Conservation (phyloP, 2,888 invertebrate genomes). For the Busseola fusca region DNA sequence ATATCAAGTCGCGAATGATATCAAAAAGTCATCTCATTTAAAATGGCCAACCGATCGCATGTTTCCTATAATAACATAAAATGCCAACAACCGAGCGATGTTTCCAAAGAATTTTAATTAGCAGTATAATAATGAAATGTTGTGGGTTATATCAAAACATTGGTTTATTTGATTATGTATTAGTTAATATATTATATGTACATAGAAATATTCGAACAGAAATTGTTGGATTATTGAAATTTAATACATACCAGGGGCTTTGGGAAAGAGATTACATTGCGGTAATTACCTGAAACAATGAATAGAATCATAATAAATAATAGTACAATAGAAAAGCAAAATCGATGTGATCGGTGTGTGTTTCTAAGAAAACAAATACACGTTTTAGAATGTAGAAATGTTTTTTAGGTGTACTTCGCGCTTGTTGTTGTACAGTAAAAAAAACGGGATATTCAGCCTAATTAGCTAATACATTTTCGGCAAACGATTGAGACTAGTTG, state of each 20-base stretch:
- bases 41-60: not conserved
- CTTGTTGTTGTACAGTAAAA: not conserved
- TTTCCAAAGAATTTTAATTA: conserved; percentile 38
- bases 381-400: not conserved
- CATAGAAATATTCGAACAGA: conserved; percentile 4
- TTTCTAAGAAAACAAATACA: not conserved
- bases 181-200: too few species aligned
- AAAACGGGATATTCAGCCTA: too few species aligned
- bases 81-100: not conserved
- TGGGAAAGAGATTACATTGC: conserved; percentile 1
- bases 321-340: not conserved
- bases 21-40: not conserved
- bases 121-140: conserved; percentile 6
- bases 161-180: not conserved
- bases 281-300: conserved; percentile 48
- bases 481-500: too few species aligned
- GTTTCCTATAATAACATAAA: conserved; percentile 6
- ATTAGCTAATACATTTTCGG: too few species aligned
- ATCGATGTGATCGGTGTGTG: not conserved
- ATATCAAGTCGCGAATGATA: too few species aligned
- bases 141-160: conserved; percentile 1
- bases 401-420: not conserved
- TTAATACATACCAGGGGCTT: conserved; percentile 17
- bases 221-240: not conserved
- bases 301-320: conserved; percentile 10